These are phyloP conservation scores for Jordanella pulchra DNA, from an alignment of 2,797 vertebrate genomes.

Conservation along the genomic window DNA sequence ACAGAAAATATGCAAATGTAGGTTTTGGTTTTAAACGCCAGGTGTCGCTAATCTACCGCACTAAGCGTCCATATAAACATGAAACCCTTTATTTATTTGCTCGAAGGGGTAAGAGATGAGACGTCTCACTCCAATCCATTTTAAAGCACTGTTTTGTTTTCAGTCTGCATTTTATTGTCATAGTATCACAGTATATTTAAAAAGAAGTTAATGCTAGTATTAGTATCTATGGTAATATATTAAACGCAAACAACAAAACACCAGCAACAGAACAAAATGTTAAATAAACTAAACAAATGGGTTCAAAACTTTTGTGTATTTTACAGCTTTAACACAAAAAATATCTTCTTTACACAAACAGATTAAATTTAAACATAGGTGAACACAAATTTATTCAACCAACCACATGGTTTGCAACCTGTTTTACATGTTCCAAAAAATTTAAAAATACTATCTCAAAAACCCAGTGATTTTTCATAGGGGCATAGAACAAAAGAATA, in stretches of 20 bases:
- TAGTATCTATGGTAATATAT: no score
- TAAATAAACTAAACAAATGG: neutral
- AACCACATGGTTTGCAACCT: no score
- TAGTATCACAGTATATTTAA: neutral
- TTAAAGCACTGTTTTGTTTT: neutral
- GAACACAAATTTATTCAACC: no score
- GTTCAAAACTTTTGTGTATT: neutral
- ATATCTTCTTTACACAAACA: neutral
- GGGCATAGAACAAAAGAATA: no score
- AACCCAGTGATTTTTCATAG: no score
- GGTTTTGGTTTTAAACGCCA: conserved; percentile 25
- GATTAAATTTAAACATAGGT: neutral
- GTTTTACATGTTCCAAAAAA: no score
- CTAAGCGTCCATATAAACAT: neutral
- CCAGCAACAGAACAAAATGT: neutral
- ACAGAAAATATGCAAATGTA: neutral
- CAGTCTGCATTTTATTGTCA: neutral
- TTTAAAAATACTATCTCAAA: neutral
- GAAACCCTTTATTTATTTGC: neutral
- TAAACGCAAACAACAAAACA: neutral
- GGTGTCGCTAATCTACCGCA: conserved; percentile 46
- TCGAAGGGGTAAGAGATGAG: neutral
- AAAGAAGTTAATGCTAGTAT: no score
- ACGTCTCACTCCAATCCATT: conserved; percentile 37
- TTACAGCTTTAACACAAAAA: no score